Conservation (phyloP, 1,140 invertebrate genomes). For the Mya arenaria region DNA sequence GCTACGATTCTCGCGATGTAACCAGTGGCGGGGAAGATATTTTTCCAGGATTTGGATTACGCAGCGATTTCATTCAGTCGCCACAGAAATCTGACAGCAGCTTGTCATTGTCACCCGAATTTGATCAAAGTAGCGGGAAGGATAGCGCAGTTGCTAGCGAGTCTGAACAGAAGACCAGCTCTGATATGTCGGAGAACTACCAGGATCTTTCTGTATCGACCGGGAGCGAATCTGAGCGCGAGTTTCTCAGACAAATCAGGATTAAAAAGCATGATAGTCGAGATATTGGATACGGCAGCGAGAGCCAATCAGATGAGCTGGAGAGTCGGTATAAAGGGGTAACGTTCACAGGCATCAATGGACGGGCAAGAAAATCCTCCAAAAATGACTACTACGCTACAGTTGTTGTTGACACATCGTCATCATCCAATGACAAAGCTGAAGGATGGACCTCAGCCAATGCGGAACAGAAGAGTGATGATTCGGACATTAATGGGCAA, state of each 20-base stretch:
- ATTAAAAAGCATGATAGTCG: slow-evolving; percentile 62
- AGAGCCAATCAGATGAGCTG: slow-evolving; percentile 79
- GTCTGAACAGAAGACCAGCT: slow-evolving; percentile 65
- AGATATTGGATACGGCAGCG: slow-evolving; percentile 80
- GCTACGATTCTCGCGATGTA: slow-evolving; percentile 52
- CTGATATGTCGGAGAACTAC: slow-evolving; percentile 57
- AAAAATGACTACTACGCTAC: slow-evolving; percentile 49
- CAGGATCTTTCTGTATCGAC: slow-evolving; percentile 52
- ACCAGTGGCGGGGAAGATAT: slow-evolving; percentile 65
- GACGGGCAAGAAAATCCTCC: slow-evolving; percentile 12
- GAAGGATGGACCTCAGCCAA: slow-evolving; percentile 37
- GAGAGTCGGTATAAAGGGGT: slow-evolving; percentile 53
- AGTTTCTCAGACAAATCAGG: slow-evolving; percentile 40
- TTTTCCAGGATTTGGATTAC: slow-evolving; percentile 58
- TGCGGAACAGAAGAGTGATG: slow-evolving; percentile 28
- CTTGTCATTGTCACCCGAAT: slow-evolving; percentile 23
- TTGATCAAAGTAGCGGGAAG: slow-evolving; percentile 64
- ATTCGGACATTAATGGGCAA: slow-evolving; percentile 47
- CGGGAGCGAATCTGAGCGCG: slow-evolving; percentile 63
- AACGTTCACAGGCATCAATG: slow-evolving; percentile 48
- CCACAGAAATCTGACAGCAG: slow-evolving; percentile 40
- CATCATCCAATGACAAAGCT: slow-evolving; percentile 43
- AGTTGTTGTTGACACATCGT: slow-evolving; percentile 46
- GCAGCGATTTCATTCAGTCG: slow-evolving; percentile 51
- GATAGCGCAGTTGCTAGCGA: slow-evolving; percentile 71